These are phyloP conservation scores for Chloebia gouldiae DNA, from an alignment of 2,113 vertebrate genomes.

Conservation along the genomic window DNA sequence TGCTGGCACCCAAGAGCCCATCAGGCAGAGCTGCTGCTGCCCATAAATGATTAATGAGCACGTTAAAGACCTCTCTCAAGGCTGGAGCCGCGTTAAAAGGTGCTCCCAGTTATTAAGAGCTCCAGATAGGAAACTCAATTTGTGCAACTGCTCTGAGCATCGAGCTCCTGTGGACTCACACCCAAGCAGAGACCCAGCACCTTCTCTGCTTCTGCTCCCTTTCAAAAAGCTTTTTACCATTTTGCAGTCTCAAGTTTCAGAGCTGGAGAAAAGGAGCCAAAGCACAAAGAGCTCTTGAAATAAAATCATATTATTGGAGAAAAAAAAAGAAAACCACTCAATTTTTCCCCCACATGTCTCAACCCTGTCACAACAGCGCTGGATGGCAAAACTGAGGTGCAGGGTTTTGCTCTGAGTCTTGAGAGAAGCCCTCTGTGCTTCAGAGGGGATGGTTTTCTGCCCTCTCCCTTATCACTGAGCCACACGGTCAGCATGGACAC, in stretches of 20 bases:
- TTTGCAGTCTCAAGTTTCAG: not conserved
- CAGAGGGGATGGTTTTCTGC: not conserved
- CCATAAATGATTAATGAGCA: not conserved
- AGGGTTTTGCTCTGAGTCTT: not conserved
- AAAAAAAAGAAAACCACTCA: not conserved
- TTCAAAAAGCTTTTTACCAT: not conserved
- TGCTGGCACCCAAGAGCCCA: not conserved
- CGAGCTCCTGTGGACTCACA: accelerated
- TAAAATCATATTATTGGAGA: not conserved
- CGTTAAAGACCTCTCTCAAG: not conserved
- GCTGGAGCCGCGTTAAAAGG: not conserved
- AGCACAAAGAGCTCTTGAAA: not conserved
- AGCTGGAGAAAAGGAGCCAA: not conserved
- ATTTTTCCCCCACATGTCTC: accelerated
- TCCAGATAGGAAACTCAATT: not conserved
- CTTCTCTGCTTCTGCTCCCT: not conserved
- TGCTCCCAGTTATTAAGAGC: not conserved
- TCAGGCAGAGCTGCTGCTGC: not conserved
- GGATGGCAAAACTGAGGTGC: accelerated
- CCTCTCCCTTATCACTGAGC: not conserved
- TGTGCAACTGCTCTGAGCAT: not conserved
- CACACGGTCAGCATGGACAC: accelerated
- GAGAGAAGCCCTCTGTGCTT: not conserved
- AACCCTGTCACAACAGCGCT: accelerated
- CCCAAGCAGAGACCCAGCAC: not conserved